phyloP scores from a whole-genome alignment of 92 coral and sea anemone species.

The Bergia sp. region DNA sequence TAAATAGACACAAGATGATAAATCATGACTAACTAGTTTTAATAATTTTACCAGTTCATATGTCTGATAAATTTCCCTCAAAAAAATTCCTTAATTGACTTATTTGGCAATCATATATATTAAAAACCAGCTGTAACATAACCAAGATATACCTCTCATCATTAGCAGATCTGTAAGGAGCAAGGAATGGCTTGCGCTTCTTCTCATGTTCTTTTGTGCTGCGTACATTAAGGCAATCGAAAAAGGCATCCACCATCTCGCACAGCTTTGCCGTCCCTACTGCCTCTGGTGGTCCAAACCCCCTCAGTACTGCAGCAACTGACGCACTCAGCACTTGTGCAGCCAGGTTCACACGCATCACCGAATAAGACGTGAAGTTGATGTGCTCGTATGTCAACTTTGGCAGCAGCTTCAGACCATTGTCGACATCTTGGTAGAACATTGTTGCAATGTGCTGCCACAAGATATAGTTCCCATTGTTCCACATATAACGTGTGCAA shows the following conservation, averaged over 20 bases:
- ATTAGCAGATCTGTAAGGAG: conserved; percentile 18
- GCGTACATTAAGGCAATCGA: conserved; percentile 64
- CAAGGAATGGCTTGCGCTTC: too few relatives aligned
- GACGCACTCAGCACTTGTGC: conserved; percentile 69
- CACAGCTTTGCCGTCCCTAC: conserved; percentile 62
- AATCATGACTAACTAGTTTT: too few relatives aligned
- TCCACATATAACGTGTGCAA: conserved; percentile 67
- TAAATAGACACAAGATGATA: too few relatives aligned
- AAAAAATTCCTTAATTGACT: too few relatives aligned
- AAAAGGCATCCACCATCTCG: conserved; percentile 59
- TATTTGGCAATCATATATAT: not conserved
- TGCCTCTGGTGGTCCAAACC: conserved; percentile 56
- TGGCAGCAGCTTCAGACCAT: conserved; percentile 62
- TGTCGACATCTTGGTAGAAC: conserved; percentile 65
- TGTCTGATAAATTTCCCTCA: too few relatives aligned
- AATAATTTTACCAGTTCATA: too few relatives aligned
- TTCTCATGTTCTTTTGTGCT: conserved; percentile 48
- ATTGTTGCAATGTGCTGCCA: conserved; percentile 57
- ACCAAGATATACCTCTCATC: conserved; percentile 25
- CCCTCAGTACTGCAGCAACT: conserved; percentile 55
- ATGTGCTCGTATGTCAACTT: conserved; percentile 62
- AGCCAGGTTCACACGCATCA: conserved; percentile 64
- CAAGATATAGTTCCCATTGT: conserved; percentile 48
- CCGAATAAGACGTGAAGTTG: conserved; percentile 49
- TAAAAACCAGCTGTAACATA: not conserved